phyloP scores from a whole-genome alignment of 2,113 vertebrate species.

The Bagarius yarrelli region DNA sequence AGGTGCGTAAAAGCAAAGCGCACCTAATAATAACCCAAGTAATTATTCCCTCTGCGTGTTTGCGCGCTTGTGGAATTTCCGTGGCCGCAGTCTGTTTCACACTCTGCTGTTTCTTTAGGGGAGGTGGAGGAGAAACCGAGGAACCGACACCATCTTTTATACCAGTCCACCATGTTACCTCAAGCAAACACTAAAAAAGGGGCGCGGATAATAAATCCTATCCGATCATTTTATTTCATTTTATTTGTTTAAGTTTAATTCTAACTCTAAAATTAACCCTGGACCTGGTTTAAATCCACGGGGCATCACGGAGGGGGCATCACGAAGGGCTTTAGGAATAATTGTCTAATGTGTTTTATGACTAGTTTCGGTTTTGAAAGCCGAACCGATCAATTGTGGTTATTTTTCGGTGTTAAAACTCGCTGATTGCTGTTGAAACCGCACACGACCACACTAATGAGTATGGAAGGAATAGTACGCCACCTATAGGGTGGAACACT shows the following conservation, averaged over 20 bases:
- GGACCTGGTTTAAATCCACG: not conserved
- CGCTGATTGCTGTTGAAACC: not conserved
- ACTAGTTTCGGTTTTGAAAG: not conserved
- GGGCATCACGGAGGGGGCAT: not conserved
- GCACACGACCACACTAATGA: not conserved
- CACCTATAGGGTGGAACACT: not conserved
- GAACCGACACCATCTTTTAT: slow-evolving; percentile 26
- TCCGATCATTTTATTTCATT: no score
- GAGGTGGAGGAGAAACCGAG: slow-evolving; percentile 32
- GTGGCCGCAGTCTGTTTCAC: not conserved
- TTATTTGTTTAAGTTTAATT: no score
- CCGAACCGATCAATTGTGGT: no score
- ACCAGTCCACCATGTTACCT: slow-evolving; percentile 23
- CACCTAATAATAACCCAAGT: not conserved
- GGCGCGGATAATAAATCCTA: not conserved
- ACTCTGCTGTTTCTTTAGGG: slow-evolving; percentile 9
- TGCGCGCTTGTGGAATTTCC: not conserved
- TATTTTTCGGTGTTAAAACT: not conserved
- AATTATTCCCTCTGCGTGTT: not conserved
- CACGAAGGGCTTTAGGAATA: not conserved
- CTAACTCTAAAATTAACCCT: not conserved
- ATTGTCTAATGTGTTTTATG: not conserved
- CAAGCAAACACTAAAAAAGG: not conserved
- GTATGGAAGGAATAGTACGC: not conserved
- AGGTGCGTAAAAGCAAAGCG: not conserved